phyloP scores from a whole-genome alignment of 2,888 invertebrate species.

The Gasteruption jaculator region DNA sequence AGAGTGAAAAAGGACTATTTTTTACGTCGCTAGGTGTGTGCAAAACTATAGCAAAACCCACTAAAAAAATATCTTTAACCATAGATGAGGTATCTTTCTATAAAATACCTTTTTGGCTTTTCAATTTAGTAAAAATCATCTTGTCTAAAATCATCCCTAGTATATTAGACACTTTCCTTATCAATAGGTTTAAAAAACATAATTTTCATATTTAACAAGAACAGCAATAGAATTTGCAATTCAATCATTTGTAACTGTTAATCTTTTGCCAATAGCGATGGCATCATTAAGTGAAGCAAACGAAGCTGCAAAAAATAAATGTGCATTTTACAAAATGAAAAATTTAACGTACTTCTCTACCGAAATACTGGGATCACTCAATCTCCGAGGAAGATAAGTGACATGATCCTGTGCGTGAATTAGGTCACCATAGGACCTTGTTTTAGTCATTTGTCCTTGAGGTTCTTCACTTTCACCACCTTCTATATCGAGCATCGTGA shows the following conservation, averaged over 20 bases:
- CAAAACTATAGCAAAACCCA: too few species aligned
- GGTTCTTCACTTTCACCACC: constrained; percentile 44
- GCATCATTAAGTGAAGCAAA: too few species aligned
- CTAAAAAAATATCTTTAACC: too few species aligned
- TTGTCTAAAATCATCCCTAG: too few species aligned
- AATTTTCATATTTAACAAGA: too few species aligned
- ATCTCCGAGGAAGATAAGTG: constrained; percentile 63
- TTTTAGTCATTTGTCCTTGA: constrained; percentile 69
- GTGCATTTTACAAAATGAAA: neutral
- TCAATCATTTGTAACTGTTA: neutral
- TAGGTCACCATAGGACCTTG: constrained; percentile 82
- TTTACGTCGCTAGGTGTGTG: too few species aligned
- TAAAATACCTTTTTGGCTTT: too few species aligned
- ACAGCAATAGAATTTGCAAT: too few species aligned
- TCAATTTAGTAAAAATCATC: too few species aligned
- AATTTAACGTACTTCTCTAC: constrained; percentile 63
- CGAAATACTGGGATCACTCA: constrained; percentile 80
- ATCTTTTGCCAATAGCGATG: constrained; percentile 2
- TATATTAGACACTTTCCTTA: too few species aligned
- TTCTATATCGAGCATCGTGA: constrained; percentile 45
- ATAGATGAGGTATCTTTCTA: too few species aligned
- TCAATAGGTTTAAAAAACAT: neutral
- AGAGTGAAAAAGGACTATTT: too few species aligned
- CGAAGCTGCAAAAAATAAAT: neutral
- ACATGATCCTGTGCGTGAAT: constrained; percentile 62